A percentile compares a stretch with the other conserved stretches of the same genome.
phyloP scores from a whole-genome alignment of 2,113 vertebrate genomes.

The Sigmodon hispidus region DNA sequence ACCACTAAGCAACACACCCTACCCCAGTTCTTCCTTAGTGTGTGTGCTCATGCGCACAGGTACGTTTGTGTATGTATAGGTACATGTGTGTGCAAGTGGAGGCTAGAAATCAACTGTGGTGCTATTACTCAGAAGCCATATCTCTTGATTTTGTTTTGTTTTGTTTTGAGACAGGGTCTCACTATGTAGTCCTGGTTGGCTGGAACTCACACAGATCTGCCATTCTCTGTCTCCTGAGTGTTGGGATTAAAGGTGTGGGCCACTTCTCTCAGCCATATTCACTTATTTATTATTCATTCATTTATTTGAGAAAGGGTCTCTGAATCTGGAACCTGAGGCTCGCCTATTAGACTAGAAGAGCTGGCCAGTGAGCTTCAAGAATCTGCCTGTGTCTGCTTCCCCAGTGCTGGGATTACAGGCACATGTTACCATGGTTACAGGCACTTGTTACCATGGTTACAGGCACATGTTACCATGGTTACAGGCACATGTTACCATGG shows the following conservation, averaged over 20 bases:
- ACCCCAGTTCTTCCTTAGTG: not conserved
- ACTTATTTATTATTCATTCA: not conserved
- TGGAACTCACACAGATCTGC: not conserved
- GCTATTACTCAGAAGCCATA: not conserved
- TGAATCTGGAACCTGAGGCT: not conserved
- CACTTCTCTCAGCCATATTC: not conserved
- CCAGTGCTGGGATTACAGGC: not conserved
- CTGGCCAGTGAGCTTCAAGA: not conserved
- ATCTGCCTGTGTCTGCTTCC: not conserved
- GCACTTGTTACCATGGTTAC: no score
- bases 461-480: no score
- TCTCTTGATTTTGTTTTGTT: not conserved
- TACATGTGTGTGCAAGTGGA: not conserved
- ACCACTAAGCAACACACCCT: not conserved
- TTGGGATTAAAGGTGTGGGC: not conserved
- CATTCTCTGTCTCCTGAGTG: not conserved
- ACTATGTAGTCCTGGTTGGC: not conserved
- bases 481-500: no score
- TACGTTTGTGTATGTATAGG: not conserved
- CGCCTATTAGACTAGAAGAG: no score
- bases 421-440: not conserved
- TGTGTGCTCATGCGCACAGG: not conserved
- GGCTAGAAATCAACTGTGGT: not conserved
- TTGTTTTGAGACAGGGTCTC: not conserved
- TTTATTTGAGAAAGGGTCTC: not conserved